Base-by-base conservation (phyloP, 2,113 vertebrate genomes). In the Phylloscopus whistleri region DNA sequence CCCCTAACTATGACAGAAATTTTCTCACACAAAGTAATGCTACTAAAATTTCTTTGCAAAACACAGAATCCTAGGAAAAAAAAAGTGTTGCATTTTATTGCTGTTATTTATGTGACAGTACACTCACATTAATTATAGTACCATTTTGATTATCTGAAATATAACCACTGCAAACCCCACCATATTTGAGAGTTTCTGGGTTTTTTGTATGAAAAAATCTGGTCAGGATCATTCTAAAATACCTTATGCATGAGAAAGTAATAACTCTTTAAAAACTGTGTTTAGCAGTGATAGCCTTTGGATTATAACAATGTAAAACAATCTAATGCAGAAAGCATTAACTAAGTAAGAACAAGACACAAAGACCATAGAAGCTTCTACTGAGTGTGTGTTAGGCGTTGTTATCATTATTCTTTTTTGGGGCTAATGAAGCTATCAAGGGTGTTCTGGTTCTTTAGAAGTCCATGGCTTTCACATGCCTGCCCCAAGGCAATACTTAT, bases 401-500 rank as follows among this genome's bases (percentile, higher is more conserved):
- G n/a, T 75, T 62, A 69, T 90, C 37, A 31, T 66, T 64, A 16
- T 46, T 58, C 67, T 88, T 90, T 79, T 79, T 96, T 88, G 59
- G 39, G 66, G 43, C 24, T 31, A 28, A 93, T 94, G 73, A 96
- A 89, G 55, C 62, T 86, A 74, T 82, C 60, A 91, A 82, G 84
- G 30, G 28, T 76, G 63, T 81, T 72, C 90, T 55, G 86, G 63
- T 94, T 44, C 84, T 85, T 92, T 79, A 74, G 70, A 94, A 87
- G 58, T 70, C 93, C 93, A n/a, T 87, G 78, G 70, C 90, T 94
- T 94, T 73, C 60, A 60, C 26, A 77, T 43, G 62, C 63, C 73
- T 94, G 49, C 63, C 48, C 35, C 4, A 13, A 68, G 56, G 26
- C 37, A 93, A 56, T 94, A 88, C 31, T 94, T 78, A 79, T 96